These are phyloP conservation scores for Sesamia inferens DNA, from an alignment of 2,888 invertebrate species.

Conservation along the genomic window DNA sequence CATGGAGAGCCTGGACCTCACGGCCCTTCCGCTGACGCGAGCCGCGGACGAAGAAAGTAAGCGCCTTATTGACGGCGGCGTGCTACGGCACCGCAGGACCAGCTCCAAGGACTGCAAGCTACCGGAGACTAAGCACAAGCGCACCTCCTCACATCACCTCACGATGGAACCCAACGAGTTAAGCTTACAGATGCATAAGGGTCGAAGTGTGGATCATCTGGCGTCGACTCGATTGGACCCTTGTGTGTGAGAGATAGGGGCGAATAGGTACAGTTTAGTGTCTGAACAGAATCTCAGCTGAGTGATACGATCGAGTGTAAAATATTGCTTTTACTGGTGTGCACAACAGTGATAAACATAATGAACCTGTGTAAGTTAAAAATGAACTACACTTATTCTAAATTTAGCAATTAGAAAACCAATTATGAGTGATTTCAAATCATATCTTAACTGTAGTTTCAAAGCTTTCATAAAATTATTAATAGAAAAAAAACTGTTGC, in stretches of 20 bases:
- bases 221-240: slow-evolving; percentile 75
- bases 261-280: slow-evolving; percentile 29
- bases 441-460: slow-evolving; percentile 85
- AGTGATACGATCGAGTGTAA: slow-evolving; percentile 38
- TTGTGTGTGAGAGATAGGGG: slow-evolving; percentile 68
- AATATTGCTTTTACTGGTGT: slow-evolving; percentile 46
- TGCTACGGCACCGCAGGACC: slow-evolving; percentile 90
- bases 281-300: slow-evolving; percentile 64
- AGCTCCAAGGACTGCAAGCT: slow-evolving; percentile 89
- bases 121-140: slow-evolving; percentile 80
- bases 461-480: slow-evolving; percentile 74
- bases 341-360: slow-evolving; percentile 62
- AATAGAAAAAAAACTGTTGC: slow-evolving; percentile 63
- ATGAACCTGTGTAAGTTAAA: slow-evolving; percentile 69
- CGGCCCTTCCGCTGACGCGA: slow-evolving; percentile 80
- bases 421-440: slow-evolving; percentile 85
- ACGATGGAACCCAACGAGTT: slow-evolving; percentile 84
- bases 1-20: slow-evolving; percentile 85
- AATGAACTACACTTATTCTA: slow-evolving; percentile 65
- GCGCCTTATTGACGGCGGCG: slow-evolving; percentile 84
- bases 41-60: slow-evolving; percentile 86
- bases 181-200: slow-evolving; percentile 80
- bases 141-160: slow-evolving; percentile 87
- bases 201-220: slow-evolving; percentile 85
- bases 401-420: slow-evolving; percentile 66